Conservation (phyloP, 2,888 invertebrate genomes). For the Macrosiphum euphorbiae region DNA sequence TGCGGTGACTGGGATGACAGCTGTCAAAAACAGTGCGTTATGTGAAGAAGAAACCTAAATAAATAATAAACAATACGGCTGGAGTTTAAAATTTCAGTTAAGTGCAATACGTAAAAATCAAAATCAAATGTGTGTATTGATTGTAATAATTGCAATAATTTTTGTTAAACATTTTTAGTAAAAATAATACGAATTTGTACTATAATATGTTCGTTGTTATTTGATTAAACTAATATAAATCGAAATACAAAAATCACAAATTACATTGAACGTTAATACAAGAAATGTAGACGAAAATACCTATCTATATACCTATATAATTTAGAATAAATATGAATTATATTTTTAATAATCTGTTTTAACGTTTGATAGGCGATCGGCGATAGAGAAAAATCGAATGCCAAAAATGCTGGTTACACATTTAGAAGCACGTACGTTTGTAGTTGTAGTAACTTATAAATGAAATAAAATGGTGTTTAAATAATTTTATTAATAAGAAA, state of each 20-base stretch:
- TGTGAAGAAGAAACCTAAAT: background rate
- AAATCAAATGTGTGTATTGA: background rate
- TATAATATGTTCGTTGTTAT: background rate
- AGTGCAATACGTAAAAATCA: background rate
- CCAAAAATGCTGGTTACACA: background rate
- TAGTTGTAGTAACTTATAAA: background rate
- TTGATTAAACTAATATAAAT: too few relatives aligned
- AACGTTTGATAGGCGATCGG: background rate
- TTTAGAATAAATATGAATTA: background rate
- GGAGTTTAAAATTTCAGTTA: background rate
- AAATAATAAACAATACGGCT: constrained; percentile 30
- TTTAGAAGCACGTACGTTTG: background rate
- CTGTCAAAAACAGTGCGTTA: constrained; percentile 38
- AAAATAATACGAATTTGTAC: background rate
- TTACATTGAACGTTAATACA: background rate
- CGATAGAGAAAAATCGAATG: background rate
- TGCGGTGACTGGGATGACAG: constrained; percentile 42
- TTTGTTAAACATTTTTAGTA: background rate
- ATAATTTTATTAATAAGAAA: background rate
- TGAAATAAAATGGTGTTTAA: background rate
- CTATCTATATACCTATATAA: background rate
- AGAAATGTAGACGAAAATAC: background rate
- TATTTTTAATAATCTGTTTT: background rate
- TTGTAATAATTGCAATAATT: background rate
- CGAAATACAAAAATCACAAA: background rate